Evolutionary conservation across 2,113 vertebrate species (phyloP).

Genomic region (Atractosteus spatula): DNA sequence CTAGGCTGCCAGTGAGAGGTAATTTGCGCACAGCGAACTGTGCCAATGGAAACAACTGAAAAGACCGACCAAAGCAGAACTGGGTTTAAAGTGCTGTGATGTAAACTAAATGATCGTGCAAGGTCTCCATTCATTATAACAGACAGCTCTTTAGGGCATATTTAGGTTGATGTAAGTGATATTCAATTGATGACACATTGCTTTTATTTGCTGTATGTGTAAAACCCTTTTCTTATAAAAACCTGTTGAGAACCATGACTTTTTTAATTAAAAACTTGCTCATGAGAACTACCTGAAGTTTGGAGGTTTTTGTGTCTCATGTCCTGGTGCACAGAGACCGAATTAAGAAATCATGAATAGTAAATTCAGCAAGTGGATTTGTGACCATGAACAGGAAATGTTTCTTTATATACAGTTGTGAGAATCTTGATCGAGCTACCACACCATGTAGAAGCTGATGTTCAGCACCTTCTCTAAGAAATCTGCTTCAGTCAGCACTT

Average conservation of each 20-base stretch:
- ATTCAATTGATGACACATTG: conserved; percentile 35
- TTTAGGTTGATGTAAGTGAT: conserved; percentile 36
- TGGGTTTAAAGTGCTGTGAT: conserved; percentile 31
- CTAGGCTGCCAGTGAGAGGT: conserved; percentile 41
- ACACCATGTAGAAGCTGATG: too few species aligned
- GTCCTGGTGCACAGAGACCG: conserved; percentile 26
- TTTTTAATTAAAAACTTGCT: conserved; percentile 43
- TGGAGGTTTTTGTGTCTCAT: conserved; percentile 4
- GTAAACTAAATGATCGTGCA: conserved; percentile 10
- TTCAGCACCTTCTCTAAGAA: too few species aligned
- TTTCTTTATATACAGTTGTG: conserved; percentile 28
- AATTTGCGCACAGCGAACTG: conserved; percentile 34
- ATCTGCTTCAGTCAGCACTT: too few species aligned
- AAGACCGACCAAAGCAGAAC: conserved; percentile 38
- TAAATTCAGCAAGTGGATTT: conserved; percentile 27
- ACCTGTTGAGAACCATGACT: not conserved
- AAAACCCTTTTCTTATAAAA: conserved; percentile 2
- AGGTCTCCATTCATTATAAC: conserved; percentile 17
- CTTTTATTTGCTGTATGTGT: conserved; percentile 30
- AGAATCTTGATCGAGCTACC: too few species aligned
- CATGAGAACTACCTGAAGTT: too few species aligned
- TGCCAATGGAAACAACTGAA: conserved; percentile 47
- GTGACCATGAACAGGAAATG: conserved; percentile 19
- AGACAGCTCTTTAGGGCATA: conserved; percentile 21
- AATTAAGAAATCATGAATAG: conserved; percentile 27